Base-by-base conservation (phyloP, 37 sponge, comb jelly and placozoan genomes). In the Cliona cf. orientalis region DNA sequence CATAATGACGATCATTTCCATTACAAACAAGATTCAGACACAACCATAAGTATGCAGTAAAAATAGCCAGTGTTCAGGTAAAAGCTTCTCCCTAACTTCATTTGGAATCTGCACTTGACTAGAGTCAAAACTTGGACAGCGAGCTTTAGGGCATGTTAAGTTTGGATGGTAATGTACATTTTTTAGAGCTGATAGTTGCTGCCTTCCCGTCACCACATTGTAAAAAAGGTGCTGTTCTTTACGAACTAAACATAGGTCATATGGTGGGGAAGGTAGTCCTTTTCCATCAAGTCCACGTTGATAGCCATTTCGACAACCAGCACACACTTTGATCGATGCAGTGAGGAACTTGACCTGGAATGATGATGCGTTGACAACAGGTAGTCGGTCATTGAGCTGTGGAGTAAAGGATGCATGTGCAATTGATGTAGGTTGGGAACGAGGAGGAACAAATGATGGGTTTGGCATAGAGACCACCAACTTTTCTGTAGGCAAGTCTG, bases 191-290 rank as follows among this genome's bases (percentile, higher is more conserved):
- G 74, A 73, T 7, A 73, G 9, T 25, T 73, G 74, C 57, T 73
- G 74, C 31, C 57, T 41, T 7, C 28, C 53, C 23, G 23, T 73
- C 5, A 14, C 53, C 6, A 42, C 49, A 42, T 73, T 73, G 37
- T 73, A 73, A n/a, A 45, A 73, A 4, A 73, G 32, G 37, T 73
- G 74, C 32, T 73, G 74, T 49, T 73, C 74, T 73, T 49, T 73
- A 5, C 37, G 74, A 9, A 73, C 74, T 73, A 73, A 31, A 73
- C 74, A 73, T n/a, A 73, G 37, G 44, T 73, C 31, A 43, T 73
- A 5, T 22, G 74, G 53, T 49, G 53, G 74, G 44, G 74, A 25
- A 22, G 31, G 74, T 36, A 7, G 37, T 21, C 22, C 17, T 42
- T 73, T 73, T 14, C 74, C 74, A 73, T 73, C 74, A 53, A 19